Conservation (phyloP, 2,888 invertebrate species). For the Quadriops clusia region DNA sequence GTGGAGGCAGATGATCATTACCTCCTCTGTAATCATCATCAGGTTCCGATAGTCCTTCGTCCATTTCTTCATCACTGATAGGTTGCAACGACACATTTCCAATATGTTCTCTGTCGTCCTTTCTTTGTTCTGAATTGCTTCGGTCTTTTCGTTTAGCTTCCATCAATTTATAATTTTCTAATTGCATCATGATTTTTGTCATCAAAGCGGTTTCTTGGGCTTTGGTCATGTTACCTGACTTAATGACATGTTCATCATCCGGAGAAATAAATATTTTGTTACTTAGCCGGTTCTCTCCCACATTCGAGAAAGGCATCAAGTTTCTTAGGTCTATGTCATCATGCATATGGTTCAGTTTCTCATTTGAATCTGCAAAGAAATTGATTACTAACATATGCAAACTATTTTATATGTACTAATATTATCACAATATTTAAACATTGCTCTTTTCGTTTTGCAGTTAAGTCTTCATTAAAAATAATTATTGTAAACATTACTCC, state of each 20-base stretch:
- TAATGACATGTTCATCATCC: constrained; percentile 70
- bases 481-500: too few species aligned
- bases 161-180: constrained; percentile 62
- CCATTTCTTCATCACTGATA: constrained; percentile 35
- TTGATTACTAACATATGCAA: too few species aligned
- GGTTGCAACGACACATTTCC: constrained; percentile 28
- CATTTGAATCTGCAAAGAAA: constrained; percentile 3
- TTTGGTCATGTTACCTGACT: constrained; percentile 60
- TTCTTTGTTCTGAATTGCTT: too few species aligned
- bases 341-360: too few species aligned
- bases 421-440: too few species aligned
- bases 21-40: too few species aligned
- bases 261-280: constrained; percentile 67
- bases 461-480: too few species aligned
- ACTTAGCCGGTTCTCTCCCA: constrained; percentile 41
- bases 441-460: too few species aligned
- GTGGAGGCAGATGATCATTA: too few species aligned
- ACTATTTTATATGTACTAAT: too few species aligned
- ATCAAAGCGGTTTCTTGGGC: constrained; percentile 64
- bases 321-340: too few species aligned
- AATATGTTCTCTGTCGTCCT: constrained; percentile 50
- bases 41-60: constrained; percentile 20
- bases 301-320: constrained; percentile 1
- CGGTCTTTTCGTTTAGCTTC: constrained; percentile 65
- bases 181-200: constrained; percentile 65